Evolutionary conservation across 1,140 invertebrate species (phyloP), one percentile per base, ranked within the genome.

Genomic region (Hypsibius dujardini): DNA sequence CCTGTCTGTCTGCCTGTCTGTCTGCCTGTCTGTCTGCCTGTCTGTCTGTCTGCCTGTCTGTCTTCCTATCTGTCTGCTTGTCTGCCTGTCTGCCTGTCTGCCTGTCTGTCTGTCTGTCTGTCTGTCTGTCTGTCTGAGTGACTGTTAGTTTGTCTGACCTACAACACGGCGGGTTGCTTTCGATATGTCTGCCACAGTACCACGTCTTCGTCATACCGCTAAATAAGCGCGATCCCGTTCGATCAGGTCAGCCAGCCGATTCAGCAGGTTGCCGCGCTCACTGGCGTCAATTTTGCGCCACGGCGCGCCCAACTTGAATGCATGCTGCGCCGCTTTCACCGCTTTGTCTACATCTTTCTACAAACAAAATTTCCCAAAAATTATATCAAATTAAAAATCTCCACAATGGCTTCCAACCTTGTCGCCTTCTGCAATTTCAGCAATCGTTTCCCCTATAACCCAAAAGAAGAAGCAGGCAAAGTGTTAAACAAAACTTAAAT

Each of bases 261-360:
- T 83, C 15, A 97, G 77, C 0, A 96, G 81, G 42, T 80, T 73
- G 1, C 92, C 94, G 69, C 94, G 83, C 14, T 87, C 77, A 0
- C 90, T 91, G 2, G 92, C 91, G 81, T 96, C 89, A 87, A 92
- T 91, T 0, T 83, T 87, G 75, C 93, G 83, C 92, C 93, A 97
- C 79, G 84, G 83, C 7, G 90, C 91, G 2, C 80, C 80, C 2
- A 74, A 46, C 78, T 84, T 84, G 76, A 92, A 92, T 1, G 89
- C 89, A 71, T 86, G 80, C 71, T 84, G 84, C 0, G 93, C 93
- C n/a, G 92, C 92, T 73, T 85, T 79, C 0, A 95, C 91, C 14
- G 93, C 92, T 74, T 84, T 81, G 75, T 95, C 86, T 3, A 96
- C 85, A 81, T 97, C 81, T 15, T 69, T 72, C 75, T 75, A 28